These are phyloP conservation scores for Gonioctena quinquepunctata DNA, from an alignment of 1,140 invertebrate genomes.

Conservation along the genomic window DNA sequence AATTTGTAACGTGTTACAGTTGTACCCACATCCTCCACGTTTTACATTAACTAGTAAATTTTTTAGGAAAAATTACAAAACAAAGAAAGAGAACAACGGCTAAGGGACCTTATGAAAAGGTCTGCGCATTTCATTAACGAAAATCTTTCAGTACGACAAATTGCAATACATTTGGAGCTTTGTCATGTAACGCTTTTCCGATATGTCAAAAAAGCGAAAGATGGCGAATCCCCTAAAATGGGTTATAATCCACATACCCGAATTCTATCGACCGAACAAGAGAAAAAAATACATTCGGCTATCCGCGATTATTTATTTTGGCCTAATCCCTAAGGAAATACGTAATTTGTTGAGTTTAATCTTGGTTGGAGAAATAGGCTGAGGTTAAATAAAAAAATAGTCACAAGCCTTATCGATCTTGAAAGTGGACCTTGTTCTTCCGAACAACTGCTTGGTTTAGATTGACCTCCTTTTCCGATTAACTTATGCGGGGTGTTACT, in stretches of 20 bases:
- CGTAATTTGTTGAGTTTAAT: neutral
- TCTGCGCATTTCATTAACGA: too few relatives aligned
- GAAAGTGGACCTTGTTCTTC: too few relatives aligned
- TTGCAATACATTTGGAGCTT: neutral
- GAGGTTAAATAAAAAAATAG: neutral
- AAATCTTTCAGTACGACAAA: neutral
- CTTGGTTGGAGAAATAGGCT: neutral
- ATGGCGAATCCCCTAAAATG: neutral
- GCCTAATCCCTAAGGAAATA: neutral
- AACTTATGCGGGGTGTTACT: neutral
- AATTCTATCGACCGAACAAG: neutral
- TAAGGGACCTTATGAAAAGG: too few relatives aligned
- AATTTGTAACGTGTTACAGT: too few relatives aligned
- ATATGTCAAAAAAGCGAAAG: neutral
- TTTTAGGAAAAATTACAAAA: too few relatives aligned
- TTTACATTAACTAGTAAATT: too few relatives aligned
- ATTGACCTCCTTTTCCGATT: neutral
- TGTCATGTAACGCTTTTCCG: neutral
- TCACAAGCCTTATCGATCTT: too few relatives aligned
- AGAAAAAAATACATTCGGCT: neutral
- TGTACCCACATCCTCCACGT: too few relatives aligned
- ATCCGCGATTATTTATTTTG: neutral
- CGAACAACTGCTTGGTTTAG: neutral
- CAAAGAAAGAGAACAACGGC: too few relatives aligned
- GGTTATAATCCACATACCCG: neutral